Evolutionary conservation across 2,113 vertebrate genomes (phyloP).

Genomic region (Colaptes auratus): DNA sequence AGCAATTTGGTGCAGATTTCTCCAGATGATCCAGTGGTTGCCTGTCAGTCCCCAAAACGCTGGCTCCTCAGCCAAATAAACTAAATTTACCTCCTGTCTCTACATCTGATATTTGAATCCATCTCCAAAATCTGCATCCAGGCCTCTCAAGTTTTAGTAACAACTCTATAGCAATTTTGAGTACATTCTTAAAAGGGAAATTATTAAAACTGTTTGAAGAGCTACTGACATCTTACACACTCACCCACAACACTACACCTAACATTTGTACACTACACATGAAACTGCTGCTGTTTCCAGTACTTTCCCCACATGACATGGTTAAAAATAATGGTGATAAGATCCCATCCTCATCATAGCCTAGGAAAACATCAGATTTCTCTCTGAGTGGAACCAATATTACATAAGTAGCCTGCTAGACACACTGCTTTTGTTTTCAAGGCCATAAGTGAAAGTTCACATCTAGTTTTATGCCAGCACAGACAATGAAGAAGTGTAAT

Average conservation of each 20-base stretch:
- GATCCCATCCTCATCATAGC: neutral
- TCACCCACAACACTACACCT: neutral
- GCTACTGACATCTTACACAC: neutral
- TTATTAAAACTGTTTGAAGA: neutral
- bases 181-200: neutral
- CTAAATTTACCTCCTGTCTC: neutral
- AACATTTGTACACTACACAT: neutral
- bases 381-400: neutral
- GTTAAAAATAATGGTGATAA: neutral
- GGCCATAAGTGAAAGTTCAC: neutral
- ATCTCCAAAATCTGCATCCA: neutral
- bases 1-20: neutral
- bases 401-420: neutral
- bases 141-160: neutral
- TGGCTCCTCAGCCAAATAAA: neutral
- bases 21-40: neutral
- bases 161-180: neutral
- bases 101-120: neutral
- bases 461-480: neutral
- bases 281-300: neutral
- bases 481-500: neutral
- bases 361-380: neutral
- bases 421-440: neutral
- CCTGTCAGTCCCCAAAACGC: neutral
- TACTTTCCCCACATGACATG: neutral